Base-by-base conservation (phyloP, 2,797 vertebrate genomes). In the Pangasius sanitwongsei region DNA sequence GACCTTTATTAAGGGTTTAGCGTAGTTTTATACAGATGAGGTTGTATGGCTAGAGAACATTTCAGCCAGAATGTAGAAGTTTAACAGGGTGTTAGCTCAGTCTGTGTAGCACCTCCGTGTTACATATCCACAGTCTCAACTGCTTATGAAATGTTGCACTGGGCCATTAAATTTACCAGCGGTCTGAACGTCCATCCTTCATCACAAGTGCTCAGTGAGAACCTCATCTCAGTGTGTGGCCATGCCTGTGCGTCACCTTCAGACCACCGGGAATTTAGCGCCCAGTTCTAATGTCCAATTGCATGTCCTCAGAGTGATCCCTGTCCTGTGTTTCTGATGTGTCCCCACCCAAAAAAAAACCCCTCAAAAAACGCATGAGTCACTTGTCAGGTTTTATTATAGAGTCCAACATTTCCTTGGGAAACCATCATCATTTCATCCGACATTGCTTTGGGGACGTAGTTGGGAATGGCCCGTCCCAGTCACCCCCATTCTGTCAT, bases 261-360 rank as follows among this genome's bases (percentile, higher is more conserved):
- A 93, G 92, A 94, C 94, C 94, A 84, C 93, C 93, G 94, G 90
- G 90, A 88, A 88, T 94, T 93, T 91, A 83, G 89, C 89, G 89
- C 91, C 90, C 89, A 67, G 82, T 81, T 92, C 4, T 89, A 37
- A 89, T 89, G 92, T 95, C 90, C 89, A 94, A 89, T 89, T 94
- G 95, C 95, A 96, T 95, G 96, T 93, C 89, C 80, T 94, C 95
- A 95, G 93, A 88, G 91, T 89, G 92, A 94, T 90, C 90, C 83
- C 91, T 90, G 80, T 90, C 69, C 70, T 93, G 92, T 95, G 83
- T 92, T 89, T 93, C 93, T 93, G 93, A 92, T 83, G 87, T 87
- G 85, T 93, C 92, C 93, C 61, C 87, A 92, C 89, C 90, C 92
- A 83, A 85, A 86, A 80, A 92, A 15, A 16, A 44, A 4, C 41